phyloP scores from a whole-genome alignment of 2,797 vertebrate species.

The Brachyrhaphis roseni region DNA sequence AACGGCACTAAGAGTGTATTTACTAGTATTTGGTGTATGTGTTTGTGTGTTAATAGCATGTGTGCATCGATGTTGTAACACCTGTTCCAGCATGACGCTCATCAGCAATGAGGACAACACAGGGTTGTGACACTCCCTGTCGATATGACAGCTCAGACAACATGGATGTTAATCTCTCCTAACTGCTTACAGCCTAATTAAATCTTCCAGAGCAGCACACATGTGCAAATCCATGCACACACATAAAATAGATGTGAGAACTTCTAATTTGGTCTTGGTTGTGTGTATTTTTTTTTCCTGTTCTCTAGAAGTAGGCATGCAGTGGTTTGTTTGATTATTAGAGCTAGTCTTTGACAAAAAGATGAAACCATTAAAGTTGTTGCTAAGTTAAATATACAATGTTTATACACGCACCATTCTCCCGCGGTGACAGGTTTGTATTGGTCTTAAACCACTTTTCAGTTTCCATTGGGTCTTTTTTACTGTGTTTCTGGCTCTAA shows the following conservation, averaged over 20 bases:
- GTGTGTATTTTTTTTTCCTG: constrained; percentile 62
- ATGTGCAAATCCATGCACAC: constrained; percentile 20
- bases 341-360: constrained; percentile 1
- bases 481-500: not conserved
- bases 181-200: constrained; percentile 80
- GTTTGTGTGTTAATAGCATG: not conserved
- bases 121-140: constrained; percentile 75
- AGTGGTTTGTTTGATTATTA: constrained; percentile 47
- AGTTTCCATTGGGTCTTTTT: not conserved
- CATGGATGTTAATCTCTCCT: constrained; percentile 79
- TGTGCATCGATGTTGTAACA: constrained; percentile 42
- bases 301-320: constrained; percentile 52
- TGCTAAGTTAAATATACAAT: not conserved
- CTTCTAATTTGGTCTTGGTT: constrained; percentile 66
- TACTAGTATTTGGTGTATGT: not conserved
- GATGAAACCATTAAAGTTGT: not conserved
- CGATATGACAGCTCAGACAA: constrained; percentile 79
- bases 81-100: constrained; percentile 69
- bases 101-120: constrained; percentile 50
- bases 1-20: not conserved
- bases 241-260: constrained; percentile 20
- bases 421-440: not conserved
- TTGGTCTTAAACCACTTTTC: not conserved
- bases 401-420: not conserved
- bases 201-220: constrained; percentile 71